Evolutionary conservation across 2,797 vertebrate species (phyloP), one percentile per base, ranked within the genome.

Genomic region (Spondyliosoma cantharus): DNA sequence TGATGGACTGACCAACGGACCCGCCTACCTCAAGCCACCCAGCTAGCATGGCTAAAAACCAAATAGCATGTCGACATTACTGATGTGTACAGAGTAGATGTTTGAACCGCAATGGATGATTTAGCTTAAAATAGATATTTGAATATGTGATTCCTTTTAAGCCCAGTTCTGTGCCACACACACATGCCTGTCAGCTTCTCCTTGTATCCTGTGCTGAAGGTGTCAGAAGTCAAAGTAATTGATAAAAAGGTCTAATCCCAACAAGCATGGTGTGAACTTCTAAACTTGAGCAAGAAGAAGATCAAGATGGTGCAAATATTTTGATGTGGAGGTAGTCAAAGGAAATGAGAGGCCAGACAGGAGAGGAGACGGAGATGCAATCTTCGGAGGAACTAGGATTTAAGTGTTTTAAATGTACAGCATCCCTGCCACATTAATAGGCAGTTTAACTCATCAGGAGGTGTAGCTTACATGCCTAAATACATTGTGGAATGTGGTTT

Each of bases 151-250:
- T 56, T 62, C 20, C 16, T 53, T 78, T 72, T 75, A 52, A 66
- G 50, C 48, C 48, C 48, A 59, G 77, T 49, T 74, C 56, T 72
- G 58, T 50, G 63, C 46, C 46, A 53, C 46, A 54, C 45, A 46
- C 68, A 63, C 68, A 63, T 7, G 22, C 52, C 66, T 87, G 82
- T 83, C 83, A 80, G 77, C 71, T 81, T 86, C 77, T 29, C 78
- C 46, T 71, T 16, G 60, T 67, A 66, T 77, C 60, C 69, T 56
- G 37, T 78, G 81, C 63, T 25, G 37, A 64, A 85, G 74, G 80
- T 82, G 61, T 79, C 76, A 70, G 54, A 75, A 76, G 71, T 73
- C 74, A 69, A 56, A 81, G 57, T 69, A 81, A 82, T 3, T 27
- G 69, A 78, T 50, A 67, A 42, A 76, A 79, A 84, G 68, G 56